Evolutionary conservation across 1,140 invertebrate species (phyloP).

Genomic region (Brachystomella parvula): DNA sequence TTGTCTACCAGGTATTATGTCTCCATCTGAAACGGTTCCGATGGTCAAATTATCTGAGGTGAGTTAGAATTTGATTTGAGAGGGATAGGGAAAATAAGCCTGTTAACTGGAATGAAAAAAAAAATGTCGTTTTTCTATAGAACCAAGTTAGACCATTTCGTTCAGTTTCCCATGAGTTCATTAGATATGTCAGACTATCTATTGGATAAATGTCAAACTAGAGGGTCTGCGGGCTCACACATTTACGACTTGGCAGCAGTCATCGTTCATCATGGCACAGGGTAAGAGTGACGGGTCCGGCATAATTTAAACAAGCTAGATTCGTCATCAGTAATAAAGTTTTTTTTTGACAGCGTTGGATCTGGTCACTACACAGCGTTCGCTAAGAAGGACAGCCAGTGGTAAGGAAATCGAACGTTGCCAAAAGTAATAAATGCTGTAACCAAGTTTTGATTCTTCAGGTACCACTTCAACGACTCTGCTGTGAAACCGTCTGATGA

Average conservation of each 20-base stretch:
- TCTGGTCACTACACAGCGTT: constrained; percentile 81
- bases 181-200: constrained; percentile 74
- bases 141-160: constrained; percentile 69
- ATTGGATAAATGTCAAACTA: constrained; percentile 57
- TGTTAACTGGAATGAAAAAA: too few species aligned
- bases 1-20: constrained; percentile 60
- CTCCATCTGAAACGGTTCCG: constrained; percentile 77
- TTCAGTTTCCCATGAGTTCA: constrained; percentile 65
- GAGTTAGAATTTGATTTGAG: background rate
- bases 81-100: too few species aligned
- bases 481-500: constrained; percentile 65
- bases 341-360: constrained; percentile 55
- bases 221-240: constrained; percentile 52
- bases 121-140: constrained; percentile 41
- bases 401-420: too few species aligned
- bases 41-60: constrained; percentile 65
- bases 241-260: constrained; percentile 75
- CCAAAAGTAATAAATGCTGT: constrained; percentile 18
- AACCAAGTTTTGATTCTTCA: too few species aligned
- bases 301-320: background rate
- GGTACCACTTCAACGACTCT: constrained; percentile 82
- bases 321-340: constrained; percentile 1
- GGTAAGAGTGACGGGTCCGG: constrained; percentile 46
- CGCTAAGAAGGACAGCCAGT: constrained; percentile 67
- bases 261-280: constrained; percentile 76